phyloP scores from a whole-genome alignment of 2,888 invertebrate species.

The Lomographa bimaculata region DNA sequence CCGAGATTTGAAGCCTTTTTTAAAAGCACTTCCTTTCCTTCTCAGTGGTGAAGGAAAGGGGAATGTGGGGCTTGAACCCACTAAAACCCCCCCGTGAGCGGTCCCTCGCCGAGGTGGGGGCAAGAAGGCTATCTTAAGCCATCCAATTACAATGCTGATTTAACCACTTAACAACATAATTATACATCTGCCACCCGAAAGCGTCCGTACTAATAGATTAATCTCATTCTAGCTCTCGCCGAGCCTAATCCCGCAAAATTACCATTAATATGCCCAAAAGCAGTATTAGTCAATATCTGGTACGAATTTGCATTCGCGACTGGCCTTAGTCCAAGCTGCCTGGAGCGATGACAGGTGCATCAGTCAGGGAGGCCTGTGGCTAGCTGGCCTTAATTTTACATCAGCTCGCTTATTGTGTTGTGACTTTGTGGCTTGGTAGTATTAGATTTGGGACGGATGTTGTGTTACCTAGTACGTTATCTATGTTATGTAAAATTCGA shows the following conservation, averaged over 20 bases:
- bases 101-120: no score
- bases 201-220: conserved; percentile 4
- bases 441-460: background rate
- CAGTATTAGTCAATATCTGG: conserved; percentile 54
- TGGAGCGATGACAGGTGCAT: conserved; percentile 62
- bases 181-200: no score
- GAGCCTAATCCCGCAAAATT: conserved; percentile 46
- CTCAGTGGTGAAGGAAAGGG: no score
- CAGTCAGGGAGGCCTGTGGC: conserved; percentile 41
- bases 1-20: no score
- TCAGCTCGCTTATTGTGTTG: conserved; percentile 16
- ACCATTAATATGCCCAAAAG: conserved; percentile 58
- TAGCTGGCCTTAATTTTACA: conserved; percentile 20
- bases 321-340: conserved; percentile 61
- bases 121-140: no score
- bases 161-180: no score
- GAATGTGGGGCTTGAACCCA: no score
- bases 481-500: no score
- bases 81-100: no score
- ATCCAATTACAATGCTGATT: conserved; percentile 9
- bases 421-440: no score
- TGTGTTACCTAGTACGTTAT: no score
- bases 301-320: conserved; percentile 69
- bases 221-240: conserved; percentile 32
- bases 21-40: no score